Conservation (phyloP, 2,888 invertebrate species). For the Tetranychus piercei region DNA sequence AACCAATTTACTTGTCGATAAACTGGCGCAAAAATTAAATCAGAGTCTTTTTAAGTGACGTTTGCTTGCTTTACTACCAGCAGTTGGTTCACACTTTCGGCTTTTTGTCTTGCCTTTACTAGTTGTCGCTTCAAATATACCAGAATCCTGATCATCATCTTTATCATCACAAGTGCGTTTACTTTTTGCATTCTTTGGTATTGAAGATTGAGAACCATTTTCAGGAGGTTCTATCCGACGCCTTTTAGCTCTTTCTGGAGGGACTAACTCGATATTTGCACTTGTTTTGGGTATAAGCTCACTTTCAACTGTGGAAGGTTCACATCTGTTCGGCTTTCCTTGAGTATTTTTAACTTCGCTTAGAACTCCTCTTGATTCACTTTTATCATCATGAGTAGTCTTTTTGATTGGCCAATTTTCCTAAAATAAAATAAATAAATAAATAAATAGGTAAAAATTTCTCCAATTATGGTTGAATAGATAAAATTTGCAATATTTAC, state of each 20-base stretch:
- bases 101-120: constrained; percentile 8
- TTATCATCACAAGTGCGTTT: background rate
- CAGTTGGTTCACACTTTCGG: background rate
- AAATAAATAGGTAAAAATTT: background rate
- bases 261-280: background rate
- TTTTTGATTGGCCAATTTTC: constrained; percentile 14
- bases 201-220: background rate
- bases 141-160: background rate
- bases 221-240: background rate
- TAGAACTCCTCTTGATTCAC: background rate
- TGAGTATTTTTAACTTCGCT: background rate
- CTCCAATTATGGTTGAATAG: background rate
- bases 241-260: background rate
- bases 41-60: background rate
- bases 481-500: background rate
- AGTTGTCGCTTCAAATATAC: background rate
- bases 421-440: background rate
- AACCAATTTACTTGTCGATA: background rate
- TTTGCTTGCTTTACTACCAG: constrained; percentile 12
- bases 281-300: background rate
- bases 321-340: background rate
- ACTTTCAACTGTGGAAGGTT: background rate
- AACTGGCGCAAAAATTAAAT: background rate
- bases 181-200: background rate
- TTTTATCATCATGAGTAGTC: background rate